Conservation (phyloP, 2,113 vertebrate species). For the Mus musculus region DNA sequence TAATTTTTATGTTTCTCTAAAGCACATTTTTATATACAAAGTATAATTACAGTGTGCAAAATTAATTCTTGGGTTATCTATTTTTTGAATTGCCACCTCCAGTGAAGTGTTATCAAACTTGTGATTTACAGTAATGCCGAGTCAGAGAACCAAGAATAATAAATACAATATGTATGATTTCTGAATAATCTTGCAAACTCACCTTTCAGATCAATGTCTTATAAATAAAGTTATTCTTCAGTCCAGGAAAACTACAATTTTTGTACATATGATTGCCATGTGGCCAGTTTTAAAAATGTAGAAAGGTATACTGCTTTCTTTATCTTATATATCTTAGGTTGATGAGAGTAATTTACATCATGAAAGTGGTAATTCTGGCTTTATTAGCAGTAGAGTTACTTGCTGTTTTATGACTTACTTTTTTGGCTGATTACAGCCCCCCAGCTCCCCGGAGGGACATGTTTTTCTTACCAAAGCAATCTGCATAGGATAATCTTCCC, state of each 20-base stretch:
- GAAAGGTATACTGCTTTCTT: background rate
- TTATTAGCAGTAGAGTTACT: background rate
- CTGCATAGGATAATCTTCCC: slow-evolving; percentile 1
- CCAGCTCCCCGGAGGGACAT: too few species aligned
- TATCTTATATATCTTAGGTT: background rate
- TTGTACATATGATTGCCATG: background rate
- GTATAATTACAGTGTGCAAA: background rate
- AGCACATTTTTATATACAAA: slow-evolving; percentile 11
- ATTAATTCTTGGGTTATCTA: background rate
- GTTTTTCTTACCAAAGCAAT: background rate
- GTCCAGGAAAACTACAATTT: background rate
- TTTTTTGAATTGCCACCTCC: slow-evolving; percentile 1
- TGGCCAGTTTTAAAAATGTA: background rate
- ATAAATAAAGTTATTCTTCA: slow-evolving; percentile 15
- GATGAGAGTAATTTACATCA: slow-evolving; percentile 6
- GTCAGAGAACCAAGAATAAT: slow-evolving; percentile 9
- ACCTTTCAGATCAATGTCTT: slow-evolving; percentile 19
- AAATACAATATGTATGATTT: background rate
- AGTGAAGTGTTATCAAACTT: slow-evolving; percentile 14
- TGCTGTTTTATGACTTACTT: slow-evolving; percentile 38
- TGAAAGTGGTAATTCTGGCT: background rate
- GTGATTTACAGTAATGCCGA: background rate
- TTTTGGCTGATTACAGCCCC: too few species aligned
- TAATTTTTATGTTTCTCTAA: slow-evolving; percentile 14
- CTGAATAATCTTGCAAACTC: slow-evolving; percentile 49